Percentiles rank a stretch among this genome's conserved stretches.
Conservation (phyloP, 2,797 vertebrate species). For the Glossophaga mutica region DNA sequence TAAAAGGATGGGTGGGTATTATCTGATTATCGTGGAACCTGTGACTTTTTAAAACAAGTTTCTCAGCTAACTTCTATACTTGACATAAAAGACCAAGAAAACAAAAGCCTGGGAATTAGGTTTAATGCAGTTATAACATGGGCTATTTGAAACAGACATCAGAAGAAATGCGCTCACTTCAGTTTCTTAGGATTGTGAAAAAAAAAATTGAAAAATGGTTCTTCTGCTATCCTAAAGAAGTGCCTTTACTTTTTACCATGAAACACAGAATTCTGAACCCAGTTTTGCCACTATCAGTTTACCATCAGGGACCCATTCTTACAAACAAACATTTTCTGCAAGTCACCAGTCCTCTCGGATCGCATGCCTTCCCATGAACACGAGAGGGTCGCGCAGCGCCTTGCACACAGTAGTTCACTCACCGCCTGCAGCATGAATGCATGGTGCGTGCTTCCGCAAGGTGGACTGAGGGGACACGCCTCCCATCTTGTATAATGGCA, state of each 20-base stretch:
- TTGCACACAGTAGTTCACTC: not conserved
- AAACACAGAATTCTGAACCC: not conserved
- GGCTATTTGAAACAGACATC: not conserved
- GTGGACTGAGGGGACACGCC: not conserved
- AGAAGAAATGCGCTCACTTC: not conserved
- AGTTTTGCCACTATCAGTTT: not conserved
- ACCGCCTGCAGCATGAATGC: not conserved
- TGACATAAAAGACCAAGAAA: not conserved
- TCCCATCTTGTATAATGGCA: not conserved
- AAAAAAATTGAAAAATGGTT: conserved; percentile 21
- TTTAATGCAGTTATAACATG: not conserved
- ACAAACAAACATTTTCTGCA: not conserved
- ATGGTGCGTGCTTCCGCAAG: not conserved
- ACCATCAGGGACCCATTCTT: not conserved
- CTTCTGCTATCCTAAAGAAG: not conserved
- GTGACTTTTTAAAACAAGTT: not conserved
- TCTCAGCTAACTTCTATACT: not conserved
- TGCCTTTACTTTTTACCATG: not conserved
- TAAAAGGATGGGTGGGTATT: not conserved
- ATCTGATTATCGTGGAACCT: not conserved
- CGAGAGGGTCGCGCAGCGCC: not conserved
- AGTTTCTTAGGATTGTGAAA: not conserved
- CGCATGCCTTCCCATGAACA: not conserved
- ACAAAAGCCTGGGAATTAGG: not conserved
- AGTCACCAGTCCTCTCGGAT: not conserved